phyloP scores from a whole-genome alignment of 2,888 invertebrate species.

The Ferdinandea cuprea region DNA sequence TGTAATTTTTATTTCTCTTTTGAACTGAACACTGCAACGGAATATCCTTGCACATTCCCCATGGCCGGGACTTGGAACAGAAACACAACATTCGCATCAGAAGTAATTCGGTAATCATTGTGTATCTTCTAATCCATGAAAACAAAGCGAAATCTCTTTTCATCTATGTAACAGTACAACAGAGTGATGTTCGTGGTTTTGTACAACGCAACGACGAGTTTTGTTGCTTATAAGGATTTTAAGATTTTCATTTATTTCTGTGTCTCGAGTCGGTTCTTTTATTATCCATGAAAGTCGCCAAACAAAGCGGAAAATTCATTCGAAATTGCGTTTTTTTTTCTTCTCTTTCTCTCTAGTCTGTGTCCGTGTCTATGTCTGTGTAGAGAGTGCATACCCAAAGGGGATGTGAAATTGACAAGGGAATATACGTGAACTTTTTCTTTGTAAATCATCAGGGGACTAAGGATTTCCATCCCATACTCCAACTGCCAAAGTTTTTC shows the following conservation, averaged over 20 bases:
- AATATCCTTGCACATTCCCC: constrained; percentile 6
- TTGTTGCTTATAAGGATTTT: constrained; percentile 19
- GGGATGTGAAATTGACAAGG: background rate
- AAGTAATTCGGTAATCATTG: constrained; percentile 26
- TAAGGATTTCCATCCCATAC: background rate
- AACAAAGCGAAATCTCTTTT: constrained; percentile 20
- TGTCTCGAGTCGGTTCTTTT: background rate
- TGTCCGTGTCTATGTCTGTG: background rate
- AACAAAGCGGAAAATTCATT: constrained; percentile 21
- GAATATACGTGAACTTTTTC: background rate
- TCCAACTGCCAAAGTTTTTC: no score
- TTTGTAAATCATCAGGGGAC: background rate
- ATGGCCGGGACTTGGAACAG: constrained; percentile 2
- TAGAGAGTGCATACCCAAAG: background rate
- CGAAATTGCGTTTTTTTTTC: background rate
- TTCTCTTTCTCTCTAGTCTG: no score
- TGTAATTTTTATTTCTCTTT: no score
- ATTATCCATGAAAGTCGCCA: background rate
- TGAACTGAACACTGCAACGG: background rate
- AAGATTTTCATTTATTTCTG: constrained; percentile 19
- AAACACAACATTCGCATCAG: background rate
- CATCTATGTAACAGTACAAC: background rate
- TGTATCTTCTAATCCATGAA: constrained; percentile 8
- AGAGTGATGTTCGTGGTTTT: background rate
- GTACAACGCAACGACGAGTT: background rate